These are phyloP conservation scores for Eristalis tenax DNA, from an alignment of 2,888 invertebrate species.

Conservation along the genomic window DNA sequence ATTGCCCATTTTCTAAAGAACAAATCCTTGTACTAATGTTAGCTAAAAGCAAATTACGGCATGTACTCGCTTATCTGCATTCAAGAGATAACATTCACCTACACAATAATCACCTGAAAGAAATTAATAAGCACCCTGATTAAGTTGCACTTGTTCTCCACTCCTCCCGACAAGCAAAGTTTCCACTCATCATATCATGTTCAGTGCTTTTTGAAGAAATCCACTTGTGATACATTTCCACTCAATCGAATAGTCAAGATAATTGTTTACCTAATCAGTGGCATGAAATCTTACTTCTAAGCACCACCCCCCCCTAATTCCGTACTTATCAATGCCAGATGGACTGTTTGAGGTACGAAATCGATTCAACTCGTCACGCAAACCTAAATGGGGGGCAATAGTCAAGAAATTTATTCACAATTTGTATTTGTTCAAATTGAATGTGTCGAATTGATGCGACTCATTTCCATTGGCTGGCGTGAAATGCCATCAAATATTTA, in stretches of 20 bases:
- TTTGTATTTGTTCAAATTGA: constrained; percentile 1
- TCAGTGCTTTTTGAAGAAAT: not conserved
- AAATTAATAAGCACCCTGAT: constrained; percentile 23
- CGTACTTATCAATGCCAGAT: constrained; percentile 20
- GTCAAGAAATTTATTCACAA: constrained; percentile 1
- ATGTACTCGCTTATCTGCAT: constrained; percentile 34
- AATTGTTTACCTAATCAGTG: constrained; percentile 37
- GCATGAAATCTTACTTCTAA: constrained; percentile 12
- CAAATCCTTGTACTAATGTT: constrained; percentile 31
- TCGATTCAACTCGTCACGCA: constrained; percentile 9
- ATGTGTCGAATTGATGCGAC: constrained; percentile 7
- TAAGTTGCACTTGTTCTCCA: constrained; percentile 10
- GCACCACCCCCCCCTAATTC: constrained; percentile 1
- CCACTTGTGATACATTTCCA: constrained; percentile 26
- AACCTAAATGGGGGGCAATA: constrained; percentile 12
- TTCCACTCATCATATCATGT: constrained; percentile 1
- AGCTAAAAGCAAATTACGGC: constrained; percentile 39
- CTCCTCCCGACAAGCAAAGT: not conserved
- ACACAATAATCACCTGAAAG: constrained; percentile 8
- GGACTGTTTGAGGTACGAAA: constrained; percentile 3
- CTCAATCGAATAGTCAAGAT: constrained; percentile 3
- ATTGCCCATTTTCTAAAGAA: not conserved
- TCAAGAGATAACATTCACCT: constrained; percentile 31
- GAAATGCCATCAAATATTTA: not conserved
- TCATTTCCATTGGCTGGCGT: not conserved